A percentile compares a stretch with the other conserved stretches of the same genome.
Conservation (phyloP, 1,140 invertebrate species). For the Lethocerus indicus region DNA sequence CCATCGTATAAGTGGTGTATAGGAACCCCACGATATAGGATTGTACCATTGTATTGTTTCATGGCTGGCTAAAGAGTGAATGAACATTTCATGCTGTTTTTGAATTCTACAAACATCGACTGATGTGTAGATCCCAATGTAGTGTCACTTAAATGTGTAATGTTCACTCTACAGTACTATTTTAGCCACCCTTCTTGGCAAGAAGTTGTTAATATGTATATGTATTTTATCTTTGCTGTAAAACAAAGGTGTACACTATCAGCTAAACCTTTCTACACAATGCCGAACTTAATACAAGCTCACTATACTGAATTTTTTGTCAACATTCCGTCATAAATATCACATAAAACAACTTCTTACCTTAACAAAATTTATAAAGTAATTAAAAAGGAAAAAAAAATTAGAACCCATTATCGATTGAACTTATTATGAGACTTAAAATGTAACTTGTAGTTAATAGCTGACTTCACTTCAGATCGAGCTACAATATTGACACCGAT, state of each 20-base stretch:
- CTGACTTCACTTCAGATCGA: too few relatives aligned
- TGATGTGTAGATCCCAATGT: slow-evolving; percentile 13
- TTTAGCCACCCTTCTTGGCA: slow-evolving; percentile 10
- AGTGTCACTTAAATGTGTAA: slow-evolving; percentile 11
- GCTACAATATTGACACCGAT: too few relatives aligned
- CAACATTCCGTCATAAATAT: too few relatives aligned
- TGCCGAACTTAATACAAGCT: slow-evolving; percentile 11
- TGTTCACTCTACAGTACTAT: slow-evolving; percentile 8
- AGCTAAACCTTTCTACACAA: slow-evolving; percentile 7
- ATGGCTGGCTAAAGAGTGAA: slow-evolving; percentile 7
- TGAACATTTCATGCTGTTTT: neutral
- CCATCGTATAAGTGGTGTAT: too few relatives aligned
- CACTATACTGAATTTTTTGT: too few relatives aligned
- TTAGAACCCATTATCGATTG: too few relatives aligned
- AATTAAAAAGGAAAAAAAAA: too few relatives aligned
- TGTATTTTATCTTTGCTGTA: slow-evolving; percentile 9
- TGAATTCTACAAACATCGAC: slow-evolving; percentile 11
- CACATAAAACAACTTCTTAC: too few relatives aligned
- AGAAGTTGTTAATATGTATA: slow-evolving; percentile 9
- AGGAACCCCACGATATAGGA: neutral
- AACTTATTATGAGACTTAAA: too few relatives aligned
- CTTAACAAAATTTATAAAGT: too few relatives aligned
- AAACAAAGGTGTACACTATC: slow-evolving; percentile 1
- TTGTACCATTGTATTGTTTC: neutral
- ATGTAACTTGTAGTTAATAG: too few relatives aligned